phyloP scores from a whole-genome alignment of 2,113 vertebrate genomes.

The Hoplias malabaricus region DNA sequence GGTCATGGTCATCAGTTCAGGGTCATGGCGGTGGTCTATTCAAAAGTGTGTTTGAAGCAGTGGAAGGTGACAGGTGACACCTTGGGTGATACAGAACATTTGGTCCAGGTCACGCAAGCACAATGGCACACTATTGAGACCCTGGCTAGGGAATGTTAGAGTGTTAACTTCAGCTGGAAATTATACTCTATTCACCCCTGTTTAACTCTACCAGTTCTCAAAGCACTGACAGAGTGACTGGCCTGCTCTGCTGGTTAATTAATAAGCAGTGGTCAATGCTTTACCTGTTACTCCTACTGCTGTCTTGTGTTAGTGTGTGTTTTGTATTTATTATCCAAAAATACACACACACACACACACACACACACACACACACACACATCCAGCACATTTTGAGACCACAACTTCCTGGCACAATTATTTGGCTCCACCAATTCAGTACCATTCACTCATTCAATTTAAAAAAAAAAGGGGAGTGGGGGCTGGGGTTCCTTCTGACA shows the following conservation, averaged over 20 bases:
- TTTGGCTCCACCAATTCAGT: no score
- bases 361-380: neutral
- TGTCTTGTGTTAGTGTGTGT: neutral
- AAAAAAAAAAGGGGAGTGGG: no score
- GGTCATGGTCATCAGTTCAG: conserved; percentile 36
- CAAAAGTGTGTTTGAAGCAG: conserved; percentile 33
- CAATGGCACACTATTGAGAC: conserved; percentile 32
- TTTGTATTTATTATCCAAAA: neutral
- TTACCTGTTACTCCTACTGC: neutral
- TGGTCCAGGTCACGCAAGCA: conserved; percentile 22
- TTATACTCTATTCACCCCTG: conserved; percentile 6
- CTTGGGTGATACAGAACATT: conserved; percentile 35
- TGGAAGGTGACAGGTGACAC: conserved; percentile 39
- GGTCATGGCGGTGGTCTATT: conserved; percentile 14
- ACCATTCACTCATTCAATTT: no score
- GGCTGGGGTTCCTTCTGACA: no score
- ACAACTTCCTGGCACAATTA: neutral
- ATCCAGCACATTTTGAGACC: neutral
- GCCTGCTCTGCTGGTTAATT: conserved; percentile 9
- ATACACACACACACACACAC: neutral
- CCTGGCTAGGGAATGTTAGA: neutral
- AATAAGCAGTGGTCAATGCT: neutral
- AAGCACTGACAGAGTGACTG: neutral
- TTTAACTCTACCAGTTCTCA: neutral
- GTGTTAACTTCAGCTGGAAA: conserved; percentile 1